These are phyloP conservation scores for Ophiothrix spiculata DNA, from an alignment of 35 echinoderm and acorn worm species.

Conservation along the genomic window DNA sequence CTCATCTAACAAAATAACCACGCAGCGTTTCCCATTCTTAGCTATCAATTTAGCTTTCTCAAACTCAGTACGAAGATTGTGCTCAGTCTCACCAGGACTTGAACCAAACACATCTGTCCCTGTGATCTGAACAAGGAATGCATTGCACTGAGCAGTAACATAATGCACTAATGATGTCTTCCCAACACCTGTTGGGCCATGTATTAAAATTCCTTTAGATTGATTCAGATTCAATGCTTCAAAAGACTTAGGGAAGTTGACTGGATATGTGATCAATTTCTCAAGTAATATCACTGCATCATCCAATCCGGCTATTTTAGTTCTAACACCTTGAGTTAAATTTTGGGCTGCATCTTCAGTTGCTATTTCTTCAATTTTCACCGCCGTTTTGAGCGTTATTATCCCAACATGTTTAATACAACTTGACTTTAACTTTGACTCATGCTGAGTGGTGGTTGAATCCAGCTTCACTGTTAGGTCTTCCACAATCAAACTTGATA, in stretches of 20 bases:
- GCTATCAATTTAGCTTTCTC: conserved; percentile 17
- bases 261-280: conserved; percentile 32
- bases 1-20: conserved; percentile 48
- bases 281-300: conserved; percentile 25
- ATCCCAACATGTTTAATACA: not conserved
- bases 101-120: conserved; percentile 42
- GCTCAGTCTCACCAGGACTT: conserved; percentile 45
- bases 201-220: conserved; percentile 34
- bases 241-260: conserved; percentile 13
- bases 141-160: conserved; percentile 30
- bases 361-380: not conserved
- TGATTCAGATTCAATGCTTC: conserved; percentile 5
- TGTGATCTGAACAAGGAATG: conserved; percentile 26
- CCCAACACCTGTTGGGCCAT: conserved; percentile 41
- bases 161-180: conserved; percentile 45
- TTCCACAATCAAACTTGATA: not conserved
- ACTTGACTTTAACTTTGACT: not conserved
- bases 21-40: not conserved
- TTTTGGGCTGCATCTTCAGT: not conserved
- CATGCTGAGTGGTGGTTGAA: not conserved
- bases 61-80: conserved; percentile 27
- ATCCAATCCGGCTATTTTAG: conserved; percentile 24
- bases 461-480: not conserved
- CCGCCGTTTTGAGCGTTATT: conserved; percentile 15
- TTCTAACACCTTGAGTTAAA: not conserved